Evolutionary conservation across 2,113 vertebrate species (phyloP).

Genomic region (Ifrita kowaldi): DNA sequence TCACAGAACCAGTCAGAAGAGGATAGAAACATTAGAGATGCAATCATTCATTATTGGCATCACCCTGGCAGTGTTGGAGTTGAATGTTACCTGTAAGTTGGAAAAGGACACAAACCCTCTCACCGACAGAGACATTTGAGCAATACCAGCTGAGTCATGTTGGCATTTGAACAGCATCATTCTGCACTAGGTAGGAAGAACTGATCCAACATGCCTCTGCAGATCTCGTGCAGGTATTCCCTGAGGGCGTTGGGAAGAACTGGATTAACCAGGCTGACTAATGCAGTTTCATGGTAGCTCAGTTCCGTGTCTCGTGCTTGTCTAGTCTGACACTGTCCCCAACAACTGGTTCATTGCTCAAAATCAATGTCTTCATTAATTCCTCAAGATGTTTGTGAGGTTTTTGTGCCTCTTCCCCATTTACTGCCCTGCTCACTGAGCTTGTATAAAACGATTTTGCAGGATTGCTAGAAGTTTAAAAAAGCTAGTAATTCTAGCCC

Average conservation of each 20-base stretch:
- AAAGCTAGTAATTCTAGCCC: neutral
- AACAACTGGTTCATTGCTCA: neutral
- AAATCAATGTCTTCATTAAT: neutral
- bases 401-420: neutral
- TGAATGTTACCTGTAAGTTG: rapidly evolving
- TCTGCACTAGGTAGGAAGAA: neutral
- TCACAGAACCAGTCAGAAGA: neutral
- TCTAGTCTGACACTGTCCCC: neutral
- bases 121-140: rapidly evolving
- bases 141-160: rapidly evolving
- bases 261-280: neutral
- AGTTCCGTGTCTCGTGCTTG: neutral
- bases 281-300: neutral
- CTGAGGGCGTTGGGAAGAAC: neutral
- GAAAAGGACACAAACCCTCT: neutral
- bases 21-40: neutral
- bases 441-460: neutral
- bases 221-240: neutral
- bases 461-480: neutral
- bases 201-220: neutral
- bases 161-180: neutral
- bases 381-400: neutral
- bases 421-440: neutral
- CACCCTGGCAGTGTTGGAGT: rapidly evolving
- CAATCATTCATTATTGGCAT: rapidly evolving